A percentile compares a stretch with the other conserved stretches of the same genome.
phyloP scores from a whole-genome alignment of 1,140 invertebrate species.

The Drosophila saltans region DNA sequence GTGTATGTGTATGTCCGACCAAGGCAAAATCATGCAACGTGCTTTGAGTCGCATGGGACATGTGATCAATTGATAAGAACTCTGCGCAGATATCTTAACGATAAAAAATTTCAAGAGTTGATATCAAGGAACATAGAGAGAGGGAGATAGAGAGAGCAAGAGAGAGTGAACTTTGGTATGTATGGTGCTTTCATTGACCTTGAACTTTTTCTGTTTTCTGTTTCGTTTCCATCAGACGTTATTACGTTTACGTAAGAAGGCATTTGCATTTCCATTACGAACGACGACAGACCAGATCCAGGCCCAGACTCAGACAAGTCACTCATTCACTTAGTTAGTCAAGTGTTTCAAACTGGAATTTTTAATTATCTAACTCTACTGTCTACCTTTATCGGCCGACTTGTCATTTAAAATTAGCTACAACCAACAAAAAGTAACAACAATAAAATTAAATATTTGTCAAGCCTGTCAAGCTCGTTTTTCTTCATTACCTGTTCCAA shows the following conservation, averaged over 20 bases:
- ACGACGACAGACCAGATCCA: constrained; percentile 15
- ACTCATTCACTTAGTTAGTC: constrained; percentile 45
- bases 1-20: not conserved
- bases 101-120: constrained; percentile 37
- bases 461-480: constrained; percentile 27
- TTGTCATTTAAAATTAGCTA: constrained; percentile 42
- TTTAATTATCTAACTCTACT: constrained; percentile 46
- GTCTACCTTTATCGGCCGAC: constrained; percentile 68
- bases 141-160: constrained; percentile 13
- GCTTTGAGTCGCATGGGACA: constrained; percentile 38
- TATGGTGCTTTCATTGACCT: constrained; percentile 3
- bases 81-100: constrained; percentile 29
- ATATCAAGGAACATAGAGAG: not conserved
- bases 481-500: not conserved
- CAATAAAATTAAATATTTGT: constrained; percentile 12
- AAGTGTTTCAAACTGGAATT: constrained; percentile 70
- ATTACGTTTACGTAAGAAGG: constrained; percentile 2
- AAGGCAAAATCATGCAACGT: constrained; percentile 59
- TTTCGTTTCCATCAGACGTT: not conserved
- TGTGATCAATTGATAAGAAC: constrained; percentile 41
- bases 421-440: constrained; percentile 21
- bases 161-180: constrained; percentile 6
- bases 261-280: constrained; percentile 50
- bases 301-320: not conserved
- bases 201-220: not conserved